Evolutionary conservation across 2,888 invertebrate species (phyloP).

Genomic region (Drosophila vallismaia): DNA sequence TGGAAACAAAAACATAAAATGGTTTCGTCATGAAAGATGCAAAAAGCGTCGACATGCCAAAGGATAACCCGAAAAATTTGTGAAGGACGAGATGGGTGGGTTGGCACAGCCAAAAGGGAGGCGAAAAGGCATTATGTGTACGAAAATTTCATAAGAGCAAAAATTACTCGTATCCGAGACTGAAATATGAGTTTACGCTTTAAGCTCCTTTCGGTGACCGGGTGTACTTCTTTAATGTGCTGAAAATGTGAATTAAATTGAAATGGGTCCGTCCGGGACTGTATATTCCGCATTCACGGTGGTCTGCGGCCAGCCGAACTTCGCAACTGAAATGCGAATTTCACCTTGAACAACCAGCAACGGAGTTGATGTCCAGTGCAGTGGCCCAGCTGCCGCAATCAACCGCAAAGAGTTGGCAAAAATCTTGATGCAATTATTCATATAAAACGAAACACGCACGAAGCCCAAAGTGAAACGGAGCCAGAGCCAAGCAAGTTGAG

Average conservation of each 20-base stretch:
- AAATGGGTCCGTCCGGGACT: constrained; percentile 52
- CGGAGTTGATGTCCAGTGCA: constrained; percentile 52
- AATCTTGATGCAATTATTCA: constrained; percentile 80
- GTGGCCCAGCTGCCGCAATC: constrained; percentile 40
- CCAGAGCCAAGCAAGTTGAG: constrained; percentile 8
- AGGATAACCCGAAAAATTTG: constrained; percentile 29
- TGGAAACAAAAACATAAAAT: constrained; percentile 46
- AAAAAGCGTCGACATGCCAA: constrained; percentile 37
- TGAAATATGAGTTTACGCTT: constrained; percentile 45
- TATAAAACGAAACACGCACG: constrained; percentile 45
- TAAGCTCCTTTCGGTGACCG: constrained; percentile 11
- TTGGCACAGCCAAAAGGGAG: constrained; percentile 3
- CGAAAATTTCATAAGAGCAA: constrained; percentile 61
- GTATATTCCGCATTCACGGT: constrained; percentile 57
- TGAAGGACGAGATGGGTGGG: constrained; percentile 21
- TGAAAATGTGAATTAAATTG: constrained; percentile 75
- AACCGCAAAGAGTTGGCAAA: constrained; percentile 43
- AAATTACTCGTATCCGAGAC: constrained; percentile 61
- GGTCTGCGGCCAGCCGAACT: constrained; percentile 71
- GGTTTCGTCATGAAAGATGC: constrained; percentile 58
- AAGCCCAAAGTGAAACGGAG: no score
- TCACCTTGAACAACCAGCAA: constrained; percentile 69
- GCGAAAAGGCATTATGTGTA: constrained; percentile 64
- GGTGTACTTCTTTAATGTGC: constrained; percentile 50
- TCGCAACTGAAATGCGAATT: constrained; percentile 57